A percentile compares a stretch with the other conserved stretches of the same genome.
Evolutionary conservation across 2,113 vertebrate genomes (phyloP).

Genomic region (Edolisoma coerulescens): DNA sequence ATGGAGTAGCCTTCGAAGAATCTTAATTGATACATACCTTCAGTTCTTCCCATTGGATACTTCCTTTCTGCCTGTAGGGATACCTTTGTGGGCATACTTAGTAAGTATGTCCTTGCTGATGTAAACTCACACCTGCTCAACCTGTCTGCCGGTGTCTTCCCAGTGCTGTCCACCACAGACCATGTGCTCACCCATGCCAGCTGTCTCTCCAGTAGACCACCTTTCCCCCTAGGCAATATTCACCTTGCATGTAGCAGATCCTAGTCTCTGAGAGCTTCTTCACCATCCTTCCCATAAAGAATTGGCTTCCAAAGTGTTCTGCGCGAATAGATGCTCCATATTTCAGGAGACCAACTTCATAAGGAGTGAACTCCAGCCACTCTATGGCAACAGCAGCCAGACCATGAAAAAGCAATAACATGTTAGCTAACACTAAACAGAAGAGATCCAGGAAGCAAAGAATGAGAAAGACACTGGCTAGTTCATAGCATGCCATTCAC

Average conservation of each 20-base stretch:
- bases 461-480: not conserved
- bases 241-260: constrained; percentile 76
- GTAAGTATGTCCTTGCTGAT: not conserved
- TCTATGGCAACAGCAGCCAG: constrained; percentile 40
- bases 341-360: constrained; percentile 76
- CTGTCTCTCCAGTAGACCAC: not conserved
- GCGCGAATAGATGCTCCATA: constrained; percentile 72
- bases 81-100: not conserved
- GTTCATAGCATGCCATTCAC: not conserved
- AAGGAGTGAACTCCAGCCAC: constrained; percentile 84
- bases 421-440: not conserved
- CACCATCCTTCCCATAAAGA: constrained; percentile 77
- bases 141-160: not conserved
- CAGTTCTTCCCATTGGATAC: not conserved
- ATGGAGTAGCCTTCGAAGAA: not conserved
- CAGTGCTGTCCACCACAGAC: not conserved
- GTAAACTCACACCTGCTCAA: not conserved
- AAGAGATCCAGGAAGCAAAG: not conserved
- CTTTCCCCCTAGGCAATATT: not conserved
- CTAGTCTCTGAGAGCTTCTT: constrained; percentile 74
- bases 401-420: not conserved
- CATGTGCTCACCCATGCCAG: fast-evolving
- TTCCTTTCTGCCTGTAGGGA: not conserved
- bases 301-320: constrained; percentile 79
- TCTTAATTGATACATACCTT: constrained; percentile 28